Percentiles rank a stretch among this genome's conserved stretches.
Conservation (phyloP, 2,113 vertebrate species). For the Murina feae region DNA sequence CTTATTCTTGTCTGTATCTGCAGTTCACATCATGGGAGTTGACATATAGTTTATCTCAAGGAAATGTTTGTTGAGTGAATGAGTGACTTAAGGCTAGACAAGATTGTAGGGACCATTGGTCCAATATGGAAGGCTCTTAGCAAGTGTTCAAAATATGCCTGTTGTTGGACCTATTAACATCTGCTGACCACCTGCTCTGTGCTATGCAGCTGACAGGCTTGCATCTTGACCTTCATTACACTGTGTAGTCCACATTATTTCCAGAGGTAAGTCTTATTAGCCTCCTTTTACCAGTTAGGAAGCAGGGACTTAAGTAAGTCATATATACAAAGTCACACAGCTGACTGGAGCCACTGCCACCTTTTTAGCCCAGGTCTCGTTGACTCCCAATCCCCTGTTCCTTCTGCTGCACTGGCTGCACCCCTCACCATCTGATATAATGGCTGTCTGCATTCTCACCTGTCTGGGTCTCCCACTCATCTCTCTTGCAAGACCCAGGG, state of each 20-base stretch:
- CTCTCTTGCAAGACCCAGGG: neutral
- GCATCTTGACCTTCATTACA: neutral
- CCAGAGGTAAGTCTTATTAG: neutral
- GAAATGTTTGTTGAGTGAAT: neutral
- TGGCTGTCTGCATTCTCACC: too few species aligned
- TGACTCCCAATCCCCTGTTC: neutral
- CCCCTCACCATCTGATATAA: neutral
- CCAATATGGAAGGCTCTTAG: too few species aligned
- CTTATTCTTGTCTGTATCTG: neutral
- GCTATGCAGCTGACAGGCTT: too few species aligned
- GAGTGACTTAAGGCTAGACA: neutral
- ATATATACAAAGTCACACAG: neutral
- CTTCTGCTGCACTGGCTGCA: neutral
- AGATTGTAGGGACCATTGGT: neutral
- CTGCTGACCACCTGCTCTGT: neutral
- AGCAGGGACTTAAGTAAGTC: neutral
- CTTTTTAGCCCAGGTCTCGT: neutral
- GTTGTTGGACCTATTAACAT: neutral
- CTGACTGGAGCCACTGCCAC: neutral
- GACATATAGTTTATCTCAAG: neutral
- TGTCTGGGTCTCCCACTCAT: neutral
- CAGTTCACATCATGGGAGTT: neutral
- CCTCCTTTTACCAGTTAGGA: neutral
- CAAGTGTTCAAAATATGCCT: neutral
- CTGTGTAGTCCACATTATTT: neutral